Evolutionary conservation across 2,888 invertebrate genomes (phyloP), one percentile per base, ranked within the genome.

Genomic region (Drosophila affinis): DNA sequence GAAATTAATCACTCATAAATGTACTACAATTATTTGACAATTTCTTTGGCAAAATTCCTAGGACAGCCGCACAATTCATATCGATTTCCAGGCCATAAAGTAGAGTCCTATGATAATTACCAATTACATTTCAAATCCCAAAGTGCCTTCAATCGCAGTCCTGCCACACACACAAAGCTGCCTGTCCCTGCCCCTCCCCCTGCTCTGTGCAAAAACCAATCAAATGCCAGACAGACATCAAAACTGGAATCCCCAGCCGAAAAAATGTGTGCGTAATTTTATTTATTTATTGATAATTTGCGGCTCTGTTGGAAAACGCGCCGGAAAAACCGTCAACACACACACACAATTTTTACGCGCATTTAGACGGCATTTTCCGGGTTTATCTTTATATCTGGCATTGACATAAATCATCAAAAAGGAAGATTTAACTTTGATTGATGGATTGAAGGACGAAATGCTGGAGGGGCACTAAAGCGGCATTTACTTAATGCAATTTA

Each of bases 351-450:
- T 88, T 83, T 88, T 81, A 83, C 87, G 83, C 88, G 67, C 88
- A 84, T 83, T 83, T 83, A 83, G 74, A 76, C 87, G 68, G 68
- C 73, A 77, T 84, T 81, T 75, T 69, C 63, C 68, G 75, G 62
- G 68, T 72, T 70, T 63, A 54, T 59, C 59, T 59, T 58, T 68
- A 71, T 68, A 60, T 69, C 71, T 61, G 81, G 76, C 81, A 81
- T 69, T 79, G 80, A 72, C 69, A 80, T 72, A 81, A 77, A 90
- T 88, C 90, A 90, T 90, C 39, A n/a, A 39, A 39, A 34, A 39
- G 10, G 39, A 88, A 84, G 91, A 91, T 89, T 91, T 90, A 89
- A 90, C 91, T 86, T 90, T 91, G 91, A 90, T 90, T 91, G 91
- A 91, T 91, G 90, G 39, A 91, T 91, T 91, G 39, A n/a, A n/a